phyloP scores from a whole-genome alignment of 2,888 invertebrate genomes.

The Parnassius orleans region DNA sequence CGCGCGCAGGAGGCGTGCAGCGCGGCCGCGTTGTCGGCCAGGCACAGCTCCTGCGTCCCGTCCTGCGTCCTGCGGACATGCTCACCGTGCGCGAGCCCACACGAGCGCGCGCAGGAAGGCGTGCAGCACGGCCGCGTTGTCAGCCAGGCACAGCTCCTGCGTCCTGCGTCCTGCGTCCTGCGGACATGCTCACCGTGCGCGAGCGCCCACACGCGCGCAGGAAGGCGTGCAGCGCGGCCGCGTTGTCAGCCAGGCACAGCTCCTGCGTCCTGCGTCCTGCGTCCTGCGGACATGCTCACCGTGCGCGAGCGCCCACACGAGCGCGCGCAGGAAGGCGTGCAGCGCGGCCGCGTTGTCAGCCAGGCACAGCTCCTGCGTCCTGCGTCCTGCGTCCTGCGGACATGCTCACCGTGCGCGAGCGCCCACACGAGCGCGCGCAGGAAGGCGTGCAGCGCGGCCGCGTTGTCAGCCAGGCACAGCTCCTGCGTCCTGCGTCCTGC shows the following conservation, averaged over 20 bases:
- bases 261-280: too few relatives aligned
- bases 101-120: too few relatives aligned
- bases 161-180: too few relatives aligned
- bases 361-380: background rate
- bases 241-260: background rate
- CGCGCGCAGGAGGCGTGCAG: constrained; percentile 46
- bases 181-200: constrained; percentile 50
- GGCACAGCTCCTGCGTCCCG: constrained; percentile 54
- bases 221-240: constrained; percentile 30
- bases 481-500: constrained; percentile 40
- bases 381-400: background rate
- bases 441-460: constrained; percentile 45
- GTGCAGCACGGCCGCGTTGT: constrained; percentile 69
- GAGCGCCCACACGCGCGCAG: constrained; percentile 51
- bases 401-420: constrained; percentile 54
- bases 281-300: too few relatives aligned
- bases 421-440: constrained; percentile 51
- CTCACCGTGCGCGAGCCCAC: constrained; percentile 59
- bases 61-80: constrained; percentile 4
- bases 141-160: constrained; percentile 64
- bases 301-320: too few relatives aligned
- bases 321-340: too few relatives aligned
- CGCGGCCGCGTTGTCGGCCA: constrained; percentile 51
- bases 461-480: constrained; percentile 55
- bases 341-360: too few relatives aligned